Conservation (phyloP, 2,797 vertebrate species). For the Babyrousa celebensis region DNA sequence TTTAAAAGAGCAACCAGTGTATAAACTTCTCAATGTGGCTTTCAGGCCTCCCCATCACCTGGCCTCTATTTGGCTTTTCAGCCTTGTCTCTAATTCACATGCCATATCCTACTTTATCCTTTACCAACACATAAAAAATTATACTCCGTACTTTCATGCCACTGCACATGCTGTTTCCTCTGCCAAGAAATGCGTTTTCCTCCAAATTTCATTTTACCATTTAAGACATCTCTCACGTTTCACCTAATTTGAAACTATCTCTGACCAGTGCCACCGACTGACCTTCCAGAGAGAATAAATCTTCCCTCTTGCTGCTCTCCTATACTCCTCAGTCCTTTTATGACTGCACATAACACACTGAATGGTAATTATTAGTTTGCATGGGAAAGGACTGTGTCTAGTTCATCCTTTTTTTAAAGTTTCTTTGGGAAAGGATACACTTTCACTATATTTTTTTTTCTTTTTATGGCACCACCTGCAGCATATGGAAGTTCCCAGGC, state of each 20-base stretch:
- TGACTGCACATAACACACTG: too few relatives aligned
- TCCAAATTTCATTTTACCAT: neutral
- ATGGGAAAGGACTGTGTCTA: neutral
- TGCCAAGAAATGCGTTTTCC: neutral
- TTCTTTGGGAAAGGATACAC: neutral
- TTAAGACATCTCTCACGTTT: neutral
- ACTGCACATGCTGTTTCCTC: neutral
- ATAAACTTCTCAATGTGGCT: neutral
- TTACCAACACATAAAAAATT: neutral
- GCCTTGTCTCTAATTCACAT: neutral
- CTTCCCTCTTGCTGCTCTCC: neutral
- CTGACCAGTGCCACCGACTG: neutral
- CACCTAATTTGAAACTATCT: neutral
- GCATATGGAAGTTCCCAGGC: too few relatives aligned
- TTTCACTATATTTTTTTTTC: neutral
- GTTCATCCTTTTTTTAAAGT: neutral
- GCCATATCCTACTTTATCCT: neutral
- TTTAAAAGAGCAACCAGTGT: neutral
- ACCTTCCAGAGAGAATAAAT: neutral
- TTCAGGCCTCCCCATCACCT: neutral
- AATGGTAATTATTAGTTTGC: neutral
- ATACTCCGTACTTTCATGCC: neutral
- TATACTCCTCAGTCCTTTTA: neutral
- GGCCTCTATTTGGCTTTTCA: neutral
- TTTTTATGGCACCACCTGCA: too few relatives aligned